Evolutionary conservation across 2,113 vertebrate genomes (phyloP).

Genomic region (Pelodiscus sinensis): DNA sequence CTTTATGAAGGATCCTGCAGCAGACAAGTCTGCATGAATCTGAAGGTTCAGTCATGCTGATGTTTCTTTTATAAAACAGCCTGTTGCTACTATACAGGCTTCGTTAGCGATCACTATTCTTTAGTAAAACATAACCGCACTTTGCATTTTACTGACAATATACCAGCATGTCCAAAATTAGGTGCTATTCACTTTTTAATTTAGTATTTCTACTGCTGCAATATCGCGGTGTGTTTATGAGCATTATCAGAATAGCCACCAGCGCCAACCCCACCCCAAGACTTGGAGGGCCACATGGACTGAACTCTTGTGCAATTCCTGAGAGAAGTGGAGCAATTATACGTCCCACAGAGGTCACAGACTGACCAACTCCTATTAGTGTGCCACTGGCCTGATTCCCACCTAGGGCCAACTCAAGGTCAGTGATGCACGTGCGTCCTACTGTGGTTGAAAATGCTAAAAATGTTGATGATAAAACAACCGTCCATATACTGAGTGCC

Average conservation of each 20-base stretch:
- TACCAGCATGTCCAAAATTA: not conserved
- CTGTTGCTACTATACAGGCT: not conserved
- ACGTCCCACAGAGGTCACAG: conserved; percentile 91
- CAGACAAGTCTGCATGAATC: not conserved
- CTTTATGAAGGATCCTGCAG: not conserved
- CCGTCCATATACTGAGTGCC: conserved; percentile 79
- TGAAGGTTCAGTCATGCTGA: not conserved
- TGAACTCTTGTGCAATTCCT: conserved; percentile 92
- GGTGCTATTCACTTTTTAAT: conserved; percentile 67
- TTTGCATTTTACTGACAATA: not conserved
- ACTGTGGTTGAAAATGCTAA: conserved; percentile 91
- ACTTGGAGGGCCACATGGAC: conserved; percentile 89
- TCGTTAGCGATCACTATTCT: not conserved
- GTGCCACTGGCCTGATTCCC: conserved; percentile 87
- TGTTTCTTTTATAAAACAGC: not conserved
- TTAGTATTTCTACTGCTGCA: not conserved
- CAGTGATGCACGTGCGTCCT: conserved; percentile 90
- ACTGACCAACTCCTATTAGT: conserved; percentile 91
- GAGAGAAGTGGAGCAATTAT: conserved; percentile 90
- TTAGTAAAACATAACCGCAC: not conserved
- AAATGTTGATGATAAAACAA: conserved; percentile 86
- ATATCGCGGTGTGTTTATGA: conserved; percentile 60
- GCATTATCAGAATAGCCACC: conserved; percentile 83
- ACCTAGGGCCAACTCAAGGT: conserved; percentile 88
- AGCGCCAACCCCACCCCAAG: conserved; percentile 87